Percentiles rank a stretch among this genome's conserved stretches.
Conservation (phyloP, 2,113 vertebrate genomes). For the Motacilla alba region DNA sequence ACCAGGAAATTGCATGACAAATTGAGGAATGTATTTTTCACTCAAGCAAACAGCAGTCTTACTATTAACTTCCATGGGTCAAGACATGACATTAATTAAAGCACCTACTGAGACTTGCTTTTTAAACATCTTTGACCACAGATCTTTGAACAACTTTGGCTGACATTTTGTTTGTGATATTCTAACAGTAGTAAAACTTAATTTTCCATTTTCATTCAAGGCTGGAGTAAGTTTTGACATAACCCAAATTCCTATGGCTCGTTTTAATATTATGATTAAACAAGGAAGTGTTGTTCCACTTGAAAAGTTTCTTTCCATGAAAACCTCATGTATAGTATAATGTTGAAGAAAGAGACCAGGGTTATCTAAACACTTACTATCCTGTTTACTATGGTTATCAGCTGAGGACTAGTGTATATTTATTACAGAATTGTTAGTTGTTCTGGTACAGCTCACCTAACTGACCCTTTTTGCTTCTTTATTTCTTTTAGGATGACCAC, state of each 20-base stretch:
- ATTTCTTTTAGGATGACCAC: neutral
- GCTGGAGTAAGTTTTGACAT: neutral
- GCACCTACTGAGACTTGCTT: neutral
- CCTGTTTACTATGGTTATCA: neutral
- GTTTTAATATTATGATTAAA: neutral
- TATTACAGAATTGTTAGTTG: neutral
- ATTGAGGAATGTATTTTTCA: neutral
- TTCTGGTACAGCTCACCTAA: neutral
- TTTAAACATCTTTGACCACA: neutral
- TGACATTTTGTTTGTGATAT: neutral
- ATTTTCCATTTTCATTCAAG: neutral
- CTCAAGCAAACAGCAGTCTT: neutral
- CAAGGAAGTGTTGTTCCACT: neutral
- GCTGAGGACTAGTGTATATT: neutral
- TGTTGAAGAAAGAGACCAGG: neutral
- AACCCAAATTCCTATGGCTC: neutral
- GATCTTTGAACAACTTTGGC: neutral
- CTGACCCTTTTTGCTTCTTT: neutral
- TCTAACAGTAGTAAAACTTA: neutral
- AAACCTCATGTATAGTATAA: neutral
- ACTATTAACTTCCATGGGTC: neutral
- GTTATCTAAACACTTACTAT: neutral
- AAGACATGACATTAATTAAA: neutral
- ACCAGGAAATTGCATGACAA: neutral
- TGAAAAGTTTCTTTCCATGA: neutral